Conservation (phyloP, 2,113 vertebrate species). For the Cromileptes altivelis region DNA sequence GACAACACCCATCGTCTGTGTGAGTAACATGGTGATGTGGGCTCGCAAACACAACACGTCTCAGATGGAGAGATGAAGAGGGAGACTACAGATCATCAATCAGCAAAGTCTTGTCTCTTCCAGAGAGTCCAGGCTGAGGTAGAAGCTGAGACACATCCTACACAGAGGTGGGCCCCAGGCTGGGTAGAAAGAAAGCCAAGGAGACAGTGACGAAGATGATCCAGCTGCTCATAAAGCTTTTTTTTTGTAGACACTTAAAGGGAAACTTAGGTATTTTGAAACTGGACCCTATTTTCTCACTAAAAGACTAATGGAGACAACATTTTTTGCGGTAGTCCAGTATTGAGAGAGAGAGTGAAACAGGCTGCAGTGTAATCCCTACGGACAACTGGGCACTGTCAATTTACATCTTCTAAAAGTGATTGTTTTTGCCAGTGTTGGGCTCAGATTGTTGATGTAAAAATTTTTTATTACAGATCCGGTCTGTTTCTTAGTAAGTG, state of each 20-base stretch:
- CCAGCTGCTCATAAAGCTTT: constrained; percentile 46
- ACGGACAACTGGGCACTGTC: too few relatives aligned
- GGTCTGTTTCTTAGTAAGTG: too few relatives aligned
- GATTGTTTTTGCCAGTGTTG: too few relatives aligned
- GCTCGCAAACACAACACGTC: constrained; percentile 35
- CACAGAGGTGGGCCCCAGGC: constrained; percentile 23
- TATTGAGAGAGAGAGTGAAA: too few relatives aligned
- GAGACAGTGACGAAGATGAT: constrained; percentile 54
- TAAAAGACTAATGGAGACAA: too few relatives aligned
- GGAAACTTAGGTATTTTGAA: too few relatives aligned
- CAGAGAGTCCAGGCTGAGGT: constrained; percentile 20
- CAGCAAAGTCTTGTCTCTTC: constrained; percentile 49
- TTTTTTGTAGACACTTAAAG: background rate
- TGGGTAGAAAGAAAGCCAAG: constrained; percentile 23
- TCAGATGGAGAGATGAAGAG: constrained; percentile 70
- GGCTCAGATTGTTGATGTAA: too few relatives aligned
- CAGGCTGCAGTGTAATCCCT: too few relatives aligned
- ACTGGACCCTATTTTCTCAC: too few relatives aligned
- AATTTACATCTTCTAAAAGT: too few relatives aligned
- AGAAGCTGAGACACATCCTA: constrained; percentile 41
- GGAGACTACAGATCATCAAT: constrained; percentile 63
- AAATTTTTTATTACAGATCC: too few relatives aligned
- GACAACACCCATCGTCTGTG: constrained; percentile 37
- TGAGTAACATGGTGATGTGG: constrained; percentile 42
- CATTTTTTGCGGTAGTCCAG: too few relatives aligned